Percentiles rank a stretch among this genome's conserved stretches.
phyloP scores from a whole-genome alignment of 2,113 vertebrate genomes.

The Dicaeum eximium region DNA sequence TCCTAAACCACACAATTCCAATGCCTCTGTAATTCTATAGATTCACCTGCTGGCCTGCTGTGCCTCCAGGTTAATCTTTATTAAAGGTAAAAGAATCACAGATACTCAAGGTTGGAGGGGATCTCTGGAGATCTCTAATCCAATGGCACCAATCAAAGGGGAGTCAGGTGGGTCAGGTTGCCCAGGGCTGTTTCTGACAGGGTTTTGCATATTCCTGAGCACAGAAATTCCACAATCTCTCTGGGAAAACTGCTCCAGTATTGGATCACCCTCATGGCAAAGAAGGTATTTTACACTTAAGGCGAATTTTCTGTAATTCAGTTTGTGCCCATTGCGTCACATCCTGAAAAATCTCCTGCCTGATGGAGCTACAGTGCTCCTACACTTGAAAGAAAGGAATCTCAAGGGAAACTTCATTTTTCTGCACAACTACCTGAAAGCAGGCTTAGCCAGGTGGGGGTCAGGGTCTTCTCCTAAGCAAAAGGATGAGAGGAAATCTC shows the following conservation, averaged over 20 bases:
- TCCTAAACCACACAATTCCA: background rate
- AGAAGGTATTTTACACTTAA: background rate
- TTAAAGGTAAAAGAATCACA: background rate
- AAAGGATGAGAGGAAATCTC: background rate
- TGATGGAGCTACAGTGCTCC: background rate
- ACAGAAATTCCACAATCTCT: background rate
- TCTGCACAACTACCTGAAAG: background rate
- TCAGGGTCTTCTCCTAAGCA: background rate
- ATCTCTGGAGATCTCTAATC: background rate
- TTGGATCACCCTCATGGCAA: background rate
- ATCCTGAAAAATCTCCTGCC: background rate
- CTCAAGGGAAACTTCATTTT: background rate
- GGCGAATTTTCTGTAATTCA: background rate
- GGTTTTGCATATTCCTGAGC: background rate
- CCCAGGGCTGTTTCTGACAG: background rate
- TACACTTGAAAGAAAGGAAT: background rate
- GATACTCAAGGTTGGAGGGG: background rate
- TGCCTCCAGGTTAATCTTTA: background rate
- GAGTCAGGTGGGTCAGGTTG: background rate
- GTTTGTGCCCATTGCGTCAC: background rate
- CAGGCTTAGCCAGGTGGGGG: too few species aligned
- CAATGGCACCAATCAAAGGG: background rate
- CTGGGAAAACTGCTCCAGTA: fast-evolving
- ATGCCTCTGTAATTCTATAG: background rate
- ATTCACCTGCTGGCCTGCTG: background rate